phyloP scores from a whole-genome alignment of 2,113 vertebrate species.

The Agapornis roseicollis region DNA sequence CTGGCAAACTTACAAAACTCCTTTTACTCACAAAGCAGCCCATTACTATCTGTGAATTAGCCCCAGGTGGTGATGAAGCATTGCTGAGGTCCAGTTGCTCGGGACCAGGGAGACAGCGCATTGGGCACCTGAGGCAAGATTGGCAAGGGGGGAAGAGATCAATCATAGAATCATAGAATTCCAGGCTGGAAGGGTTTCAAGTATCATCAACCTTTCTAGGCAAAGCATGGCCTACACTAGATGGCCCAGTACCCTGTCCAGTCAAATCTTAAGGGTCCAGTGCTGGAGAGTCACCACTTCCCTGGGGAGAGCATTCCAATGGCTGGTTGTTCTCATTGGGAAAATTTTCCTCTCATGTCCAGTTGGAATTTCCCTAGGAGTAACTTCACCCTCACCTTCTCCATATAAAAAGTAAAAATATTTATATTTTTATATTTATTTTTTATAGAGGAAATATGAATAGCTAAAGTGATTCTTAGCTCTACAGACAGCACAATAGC shows the following conservation, averaged over 20 bases:
- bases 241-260: background rate
- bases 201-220: background rate
- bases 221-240: background rate
- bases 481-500: background rate
- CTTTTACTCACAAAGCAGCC: background rate
- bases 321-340: background rate
- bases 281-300: background rate
- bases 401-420: background rate
- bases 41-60: background rate
- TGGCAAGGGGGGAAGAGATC: too few relatives aligned
- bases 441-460: background rate
- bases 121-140: fast-evolving
- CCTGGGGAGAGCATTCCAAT: background rate
- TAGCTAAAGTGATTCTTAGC: background rate
- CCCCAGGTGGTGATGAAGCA: background rate
- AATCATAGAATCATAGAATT: background rate
- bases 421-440: background rate
- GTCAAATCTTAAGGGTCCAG: background rate
- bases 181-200: background rate
- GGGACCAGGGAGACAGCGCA: fast-evolving
- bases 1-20: background rate
- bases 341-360: background rate
- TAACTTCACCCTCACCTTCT: background rate
- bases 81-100: background rate
- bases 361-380: background rate